Conservation (phyloP, 2,888 invertebrate species). For the Fabriciana adippe region DNA sequence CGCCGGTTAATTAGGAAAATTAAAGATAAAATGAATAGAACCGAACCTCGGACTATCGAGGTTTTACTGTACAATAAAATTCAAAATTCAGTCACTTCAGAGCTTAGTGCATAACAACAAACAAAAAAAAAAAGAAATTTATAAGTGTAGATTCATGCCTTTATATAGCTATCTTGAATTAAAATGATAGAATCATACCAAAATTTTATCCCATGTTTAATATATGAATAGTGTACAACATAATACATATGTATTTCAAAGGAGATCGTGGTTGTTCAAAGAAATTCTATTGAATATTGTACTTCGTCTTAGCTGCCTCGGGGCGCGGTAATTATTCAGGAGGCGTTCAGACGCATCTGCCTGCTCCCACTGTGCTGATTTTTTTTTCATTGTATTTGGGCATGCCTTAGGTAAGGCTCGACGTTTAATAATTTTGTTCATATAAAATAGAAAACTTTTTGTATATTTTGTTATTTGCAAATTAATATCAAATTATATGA, state of each 20-base stretch:
- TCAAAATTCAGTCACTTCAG: no score
- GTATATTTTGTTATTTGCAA: not conserved
- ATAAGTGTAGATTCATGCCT: no score
- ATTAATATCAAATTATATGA: not conserved
- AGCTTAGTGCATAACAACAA: no score
- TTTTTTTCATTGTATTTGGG: conserved; percentile 52
- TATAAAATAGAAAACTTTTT: not conserved
- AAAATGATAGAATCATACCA: no score
- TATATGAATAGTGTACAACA: not conserved
- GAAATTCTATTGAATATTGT: conserved; percentile 10
- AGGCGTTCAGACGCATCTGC: conserved; percentile 70
- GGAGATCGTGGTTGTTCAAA: not conserved
- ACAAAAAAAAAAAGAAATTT: no score
- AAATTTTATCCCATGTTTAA: no score
- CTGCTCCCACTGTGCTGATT: conserved; percentile 57
- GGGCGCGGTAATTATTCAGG: conserved; percentile 68
- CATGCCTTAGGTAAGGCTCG: conserved; percentile 46
- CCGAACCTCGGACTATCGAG: no score
- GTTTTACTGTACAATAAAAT: no score
- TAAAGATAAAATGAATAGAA: no score
- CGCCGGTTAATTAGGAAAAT: no score
- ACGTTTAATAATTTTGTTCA: conserved; percentile 21
- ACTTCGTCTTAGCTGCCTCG: conserved; percentile 45
- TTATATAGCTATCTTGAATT: no score
- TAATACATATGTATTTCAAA: not conserved